A percentile compares a stretch with the other conserved stretches of the same genome.
phyloP scores from a whole-genome alignment of 2,888 invertebrate species.

The Rambutsinella grinnellia region DNA sequence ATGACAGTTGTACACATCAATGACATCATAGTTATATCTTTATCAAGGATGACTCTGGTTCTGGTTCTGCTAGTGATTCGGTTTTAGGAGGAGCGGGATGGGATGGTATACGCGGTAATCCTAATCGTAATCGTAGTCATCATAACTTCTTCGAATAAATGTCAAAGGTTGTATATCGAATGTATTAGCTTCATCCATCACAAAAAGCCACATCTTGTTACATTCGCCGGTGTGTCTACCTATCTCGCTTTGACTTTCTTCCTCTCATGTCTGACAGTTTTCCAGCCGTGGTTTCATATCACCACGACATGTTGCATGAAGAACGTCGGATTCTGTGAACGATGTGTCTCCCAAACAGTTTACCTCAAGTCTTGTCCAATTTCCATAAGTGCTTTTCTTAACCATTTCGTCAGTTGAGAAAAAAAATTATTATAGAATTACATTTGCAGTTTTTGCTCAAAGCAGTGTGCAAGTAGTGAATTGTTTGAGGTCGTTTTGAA shows the following conservation, averaged over 20 bases:
- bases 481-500: no score
- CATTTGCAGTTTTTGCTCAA: no score
- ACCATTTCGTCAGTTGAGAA: background rate
- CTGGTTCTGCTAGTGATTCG: no score
- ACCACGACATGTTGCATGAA: background rate
- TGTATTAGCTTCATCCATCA: background rate
- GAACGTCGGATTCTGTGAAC: background rate
- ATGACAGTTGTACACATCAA: background rate
- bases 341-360: background rate
- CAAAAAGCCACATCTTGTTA: background rate
- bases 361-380: no score
- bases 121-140: background rate
- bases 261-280: background rate
- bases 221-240: background rate
- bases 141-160: conserved; percentile 26
- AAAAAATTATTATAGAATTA: no score
- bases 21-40: background rate
- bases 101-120: background rate
- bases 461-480: no score
- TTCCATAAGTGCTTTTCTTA: background rate
- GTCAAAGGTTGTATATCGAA: conserved; percentile 27
- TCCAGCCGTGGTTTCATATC: background rate
- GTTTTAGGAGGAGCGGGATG: background rate
- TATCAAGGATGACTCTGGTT: no score
- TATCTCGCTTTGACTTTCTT: background rate